Evolutionary conservation across 2,888 invertebrate species (phyloP), one percentile per base, ranked within the genome.

Genomic region (Bembecia ichneumoniformis): DNA sequence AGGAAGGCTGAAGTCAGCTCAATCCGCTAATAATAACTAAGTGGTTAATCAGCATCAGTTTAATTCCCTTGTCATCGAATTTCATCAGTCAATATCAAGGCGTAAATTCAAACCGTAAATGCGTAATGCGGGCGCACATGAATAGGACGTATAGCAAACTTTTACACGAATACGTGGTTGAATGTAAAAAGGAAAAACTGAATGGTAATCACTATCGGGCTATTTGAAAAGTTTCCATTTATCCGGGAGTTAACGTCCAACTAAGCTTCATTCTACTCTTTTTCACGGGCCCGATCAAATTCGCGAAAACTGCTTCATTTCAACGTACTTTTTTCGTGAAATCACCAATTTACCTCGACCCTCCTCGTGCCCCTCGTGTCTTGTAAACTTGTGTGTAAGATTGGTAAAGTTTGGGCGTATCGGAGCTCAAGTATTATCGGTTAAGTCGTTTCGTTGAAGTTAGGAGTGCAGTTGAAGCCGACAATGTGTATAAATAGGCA

Each of bases 401-500:
- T 52, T 54, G 53, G 52, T 44, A 48, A 52, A 53, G 54, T 57
- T 58, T 43, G 49, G 54, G 58, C 58, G 58, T 60, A 55, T 58
- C 46, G 55, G 51, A 56, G 74, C 54, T 71, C 75, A 58, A 47
- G 35, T 53, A 57, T 50, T 48, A 47, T 49, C 74, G 74, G 79
- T 67, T 70, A 66, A 61, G 60, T 61, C 53, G 58, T 47, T 49
- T 53, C 53, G 53, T 62, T 64, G 64, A 66, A 72, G 71, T 66
- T 52, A 49, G 56, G 66, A 67, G 66, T 65, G 60, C 65, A 58
- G 65, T 67, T 66, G 74, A 62, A 75, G 74, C 74, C 73, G 73
- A 78, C 81, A 78, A 76, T 82, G 79, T 78, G 74, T 77, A 79
- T 83, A 84, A 84, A 82, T 78, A 82, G 82, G 82, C 77, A 75